phyloP scores from a whole-genome alignment of 2,113 vertebrate genomes.

The Myotis yumanensis region DNA sequence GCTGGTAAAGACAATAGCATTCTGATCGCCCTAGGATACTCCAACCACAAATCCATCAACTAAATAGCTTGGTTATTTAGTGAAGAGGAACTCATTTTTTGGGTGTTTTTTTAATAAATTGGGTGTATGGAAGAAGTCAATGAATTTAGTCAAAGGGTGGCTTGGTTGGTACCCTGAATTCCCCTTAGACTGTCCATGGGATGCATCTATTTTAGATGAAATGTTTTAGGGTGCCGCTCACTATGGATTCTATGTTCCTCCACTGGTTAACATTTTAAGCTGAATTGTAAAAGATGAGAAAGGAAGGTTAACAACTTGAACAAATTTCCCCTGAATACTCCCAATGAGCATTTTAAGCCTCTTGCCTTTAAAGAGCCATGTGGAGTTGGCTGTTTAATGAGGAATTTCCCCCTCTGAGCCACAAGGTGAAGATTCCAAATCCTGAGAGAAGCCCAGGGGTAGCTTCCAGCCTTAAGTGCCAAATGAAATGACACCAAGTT shows the following conservation, averaged over 20 bases:
- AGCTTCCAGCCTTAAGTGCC: conserved; percentile 49
- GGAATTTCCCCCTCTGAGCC: conserved; percentile 48
- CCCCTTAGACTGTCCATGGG: not conserved
- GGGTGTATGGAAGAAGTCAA: not conserved
- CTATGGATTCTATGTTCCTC: not conserved
- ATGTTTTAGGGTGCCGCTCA: not conserved
- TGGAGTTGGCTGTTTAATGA: conserved; percentile 53
- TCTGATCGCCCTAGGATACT: not conserved
- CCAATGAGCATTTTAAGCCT: not conserved
- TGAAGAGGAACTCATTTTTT: not conserved
- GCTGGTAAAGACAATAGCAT: not conserved
- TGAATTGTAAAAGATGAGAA: conserved; percentile 44
- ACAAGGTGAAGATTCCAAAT: conserved; percentile 19
- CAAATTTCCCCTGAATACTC: conserved; percentile 16
- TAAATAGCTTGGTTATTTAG: not conserved
- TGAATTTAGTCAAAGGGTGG: not conserved
- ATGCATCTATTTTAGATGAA: not conserved
- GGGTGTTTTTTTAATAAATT: not conserved
- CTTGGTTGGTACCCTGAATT: not conserved
- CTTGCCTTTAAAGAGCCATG: not conserved
- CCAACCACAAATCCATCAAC: not conserved
- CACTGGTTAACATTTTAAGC: not conserved
- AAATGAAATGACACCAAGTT: conserved; percentile 52
- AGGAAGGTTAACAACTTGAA: conserved; percentile 32
- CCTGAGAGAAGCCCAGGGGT: conserved; percentile 24